A percentile compares a stretch with the other conserved stretches of the same genome.
Conservation (phyloP, 2,888 invertebrate genomes). For the Meliscaeva auricollis region DNA sequence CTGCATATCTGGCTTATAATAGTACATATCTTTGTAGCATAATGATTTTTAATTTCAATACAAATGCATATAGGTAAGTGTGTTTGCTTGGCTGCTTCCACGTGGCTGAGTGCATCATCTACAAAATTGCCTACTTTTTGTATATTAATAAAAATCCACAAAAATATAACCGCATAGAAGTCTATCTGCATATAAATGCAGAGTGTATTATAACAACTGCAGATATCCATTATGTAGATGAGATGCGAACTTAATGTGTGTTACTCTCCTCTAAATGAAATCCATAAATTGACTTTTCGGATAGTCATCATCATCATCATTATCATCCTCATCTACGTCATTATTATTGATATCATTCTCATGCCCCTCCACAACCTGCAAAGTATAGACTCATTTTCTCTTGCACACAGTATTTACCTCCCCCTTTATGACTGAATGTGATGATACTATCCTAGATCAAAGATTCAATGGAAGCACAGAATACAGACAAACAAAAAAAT, state of each 20-base stretch:
- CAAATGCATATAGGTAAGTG: background rate
- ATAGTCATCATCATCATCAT: slow-evolving; percentile 46
- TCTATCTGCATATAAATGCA: slow-evolving; percentile 46
- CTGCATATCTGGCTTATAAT: background rate
- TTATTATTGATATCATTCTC: slow-evolving; percentile 11
- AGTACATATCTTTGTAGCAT: slow-evolving; percentile 41
- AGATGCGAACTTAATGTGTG: slow-evolving; percentile 73
- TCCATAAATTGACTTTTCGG: slow-evolving; percentile 76
- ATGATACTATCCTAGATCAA: slow-evolving; percentile 16
- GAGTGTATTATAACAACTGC: slow-evolving; percentile 74
- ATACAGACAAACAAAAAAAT: background rate
- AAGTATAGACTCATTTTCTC: slow-evolving; percentile 21
- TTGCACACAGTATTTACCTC: background rate
- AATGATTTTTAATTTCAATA: slow-evolving; percentile 46
- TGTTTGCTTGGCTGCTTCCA: background rate
- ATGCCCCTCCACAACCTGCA: background rate
- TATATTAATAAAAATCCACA: slow-evolving; percentile 55
- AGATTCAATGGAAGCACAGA: background rate
- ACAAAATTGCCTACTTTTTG: background rate
- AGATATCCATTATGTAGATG: slow-evolving; percentile 78
- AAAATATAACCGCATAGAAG: slow-evolving; percentile 49
- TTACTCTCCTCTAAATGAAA: slow-evolving; percentile 74
- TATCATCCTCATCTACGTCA: slow-evolving; percentile 7
- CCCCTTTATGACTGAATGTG: background rate
- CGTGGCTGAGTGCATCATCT: slow-evolving; percentile 17